phyloP scores from a whole-genome alignment of 2,797 vertebrate genomes.

The Phoxinus dragarum region DNA sequence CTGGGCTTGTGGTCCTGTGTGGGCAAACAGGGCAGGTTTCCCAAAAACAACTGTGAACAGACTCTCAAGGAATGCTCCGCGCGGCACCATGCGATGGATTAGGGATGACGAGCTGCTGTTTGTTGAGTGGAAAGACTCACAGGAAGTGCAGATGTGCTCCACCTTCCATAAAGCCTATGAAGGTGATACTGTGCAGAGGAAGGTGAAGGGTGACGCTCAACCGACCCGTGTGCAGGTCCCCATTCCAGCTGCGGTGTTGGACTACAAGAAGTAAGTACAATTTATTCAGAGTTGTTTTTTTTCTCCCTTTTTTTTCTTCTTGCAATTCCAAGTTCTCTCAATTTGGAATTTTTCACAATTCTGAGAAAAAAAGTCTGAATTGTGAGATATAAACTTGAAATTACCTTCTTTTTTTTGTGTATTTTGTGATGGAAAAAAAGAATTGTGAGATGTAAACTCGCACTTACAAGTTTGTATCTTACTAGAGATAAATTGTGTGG shows the following conservation, averaged over 20 bases:
- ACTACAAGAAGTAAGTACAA: constrained; percentile 2
- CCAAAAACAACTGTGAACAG: constrained; percentile 8
- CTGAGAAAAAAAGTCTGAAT: not conserved
- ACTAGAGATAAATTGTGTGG: not conserved
- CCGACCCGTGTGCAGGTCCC: not conserved
- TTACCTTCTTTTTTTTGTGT: no score
- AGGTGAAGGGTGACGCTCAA: not conserved
- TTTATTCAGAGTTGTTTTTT: not conserved
- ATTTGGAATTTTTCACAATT: not conserved
- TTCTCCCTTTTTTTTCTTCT: not conserved
- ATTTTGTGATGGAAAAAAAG: no score
- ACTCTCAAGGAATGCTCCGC: not conserved
- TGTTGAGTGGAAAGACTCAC: constrained; percentile 45
- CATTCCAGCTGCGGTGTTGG: constrained; percentile 17
- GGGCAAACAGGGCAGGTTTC: constrained; percentile 50
- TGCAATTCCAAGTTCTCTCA: not conserved
- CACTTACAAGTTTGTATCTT: no score
- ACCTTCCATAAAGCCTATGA: constrained; percentile 42
- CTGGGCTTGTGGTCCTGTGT: constrained; percentile 63
- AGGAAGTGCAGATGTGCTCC: constrained; percentile 46
- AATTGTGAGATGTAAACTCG: no score
- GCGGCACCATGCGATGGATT: constrained; percentile 45
- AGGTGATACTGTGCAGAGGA: constrained; percentile 4
- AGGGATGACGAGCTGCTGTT: constrained; percentile 42
- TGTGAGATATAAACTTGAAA: no score